Conservation (phyloP, 1,140 invertebrate genomes). For the Pogonomyrmex californicus region DNA sequence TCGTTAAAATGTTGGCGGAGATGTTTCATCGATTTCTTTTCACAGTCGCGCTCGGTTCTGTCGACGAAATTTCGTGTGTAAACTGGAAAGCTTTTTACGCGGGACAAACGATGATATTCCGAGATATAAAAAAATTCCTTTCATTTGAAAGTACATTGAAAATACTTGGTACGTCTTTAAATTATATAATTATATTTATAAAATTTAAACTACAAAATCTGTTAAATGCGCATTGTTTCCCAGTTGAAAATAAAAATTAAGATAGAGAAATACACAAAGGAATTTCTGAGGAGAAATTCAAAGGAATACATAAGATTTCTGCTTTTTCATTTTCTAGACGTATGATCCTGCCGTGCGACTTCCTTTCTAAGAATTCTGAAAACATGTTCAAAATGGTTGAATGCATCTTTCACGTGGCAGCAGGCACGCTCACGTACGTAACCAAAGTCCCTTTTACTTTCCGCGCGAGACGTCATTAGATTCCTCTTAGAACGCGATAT, state of each 20-base stretch:
- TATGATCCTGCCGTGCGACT: background rate
- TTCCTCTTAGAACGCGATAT: constrained; percentile 81
- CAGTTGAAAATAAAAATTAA: background rate
- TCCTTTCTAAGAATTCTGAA: constrained; percentile 10
- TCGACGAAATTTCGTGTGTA: background rate
- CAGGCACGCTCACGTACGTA: constrained; percentile 36
- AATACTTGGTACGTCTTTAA: background rate
- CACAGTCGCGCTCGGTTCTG: background rate
- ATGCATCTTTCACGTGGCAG: background rate
- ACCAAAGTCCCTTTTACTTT: background rate
- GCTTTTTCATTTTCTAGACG: background rate
- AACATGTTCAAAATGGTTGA: background rate
- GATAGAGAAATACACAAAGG: background rate
- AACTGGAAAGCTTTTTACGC: background rate
- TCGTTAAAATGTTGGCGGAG: constrained; percentile 71
- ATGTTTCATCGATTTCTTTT: constrained; percentile 47
- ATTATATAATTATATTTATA: background rate
- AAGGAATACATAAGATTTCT: background rate
- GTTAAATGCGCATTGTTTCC: background rate
- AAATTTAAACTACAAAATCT: background rate
- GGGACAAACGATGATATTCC: background rate
- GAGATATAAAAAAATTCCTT: background rate
- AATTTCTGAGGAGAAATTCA: background rate
- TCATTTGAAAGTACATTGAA: background rate
- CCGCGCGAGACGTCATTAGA: constrained; percentile 77